Evolutionary conservation across 2,797 vertebrate genomes (phyloP).

Genomic region (Sylvilagus floridanus): DNA sequence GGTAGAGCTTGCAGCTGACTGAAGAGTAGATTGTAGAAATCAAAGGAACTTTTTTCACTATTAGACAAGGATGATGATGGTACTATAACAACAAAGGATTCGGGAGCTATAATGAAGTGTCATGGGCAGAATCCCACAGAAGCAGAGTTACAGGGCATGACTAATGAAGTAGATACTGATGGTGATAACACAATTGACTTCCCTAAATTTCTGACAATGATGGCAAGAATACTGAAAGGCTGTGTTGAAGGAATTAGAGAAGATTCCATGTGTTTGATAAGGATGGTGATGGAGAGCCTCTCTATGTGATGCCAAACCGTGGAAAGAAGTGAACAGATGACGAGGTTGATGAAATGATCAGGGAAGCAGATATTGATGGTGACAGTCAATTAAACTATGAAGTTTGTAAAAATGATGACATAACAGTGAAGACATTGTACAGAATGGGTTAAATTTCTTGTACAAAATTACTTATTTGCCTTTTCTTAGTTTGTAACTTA

Average conservation of each 20-base stretch:
- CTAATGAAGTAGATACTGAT: conserved; percentile 99
- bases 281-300: conserved; percentile 95
- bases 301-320: conserved; percentile 99
- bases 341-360: conserved; percentile 99
- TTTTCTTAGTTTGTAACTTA: conserved; percentile 99
- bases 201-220: conserved; percentile 99
- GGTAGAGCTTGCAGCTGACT: too few species aligned
- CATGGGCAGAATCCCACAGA: conserved; percentile 99
- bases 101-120: conserved; percentile 99
- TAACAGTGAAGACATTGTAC: conserved; percentile 99
- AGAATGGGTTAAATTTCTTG: conserved; percentile 97
- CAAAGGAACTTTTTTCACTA: conserved; percentile 99
- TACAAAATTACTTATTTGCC: conserved; percentile 99
- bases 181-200: conserved; percentile 99
- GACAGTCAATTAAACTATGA: conserved; percentile 99
- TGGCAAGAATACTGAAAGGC: conserved; percentile 99
- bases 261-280: conserved; percentile 99
- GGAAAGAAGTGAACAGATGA: conserved; percentile 99
- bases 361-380: conserved; percentile 99
- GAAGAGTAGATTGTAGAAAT: conserved; percentile 90
- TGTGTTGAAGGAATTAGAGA: conserved; percentile 99
- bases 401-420: conserved; percentile 99
- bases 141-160: conserved; percentile 99
- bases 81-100: conserved; percentile 99
- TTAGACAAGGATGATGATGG: conserved; percentile 99